These are phyloP conservation scores for Tortricodes alternella DNA, from an alignment of 2,888 invertebrate genomes.

Conservation along the genomic window DNA sequence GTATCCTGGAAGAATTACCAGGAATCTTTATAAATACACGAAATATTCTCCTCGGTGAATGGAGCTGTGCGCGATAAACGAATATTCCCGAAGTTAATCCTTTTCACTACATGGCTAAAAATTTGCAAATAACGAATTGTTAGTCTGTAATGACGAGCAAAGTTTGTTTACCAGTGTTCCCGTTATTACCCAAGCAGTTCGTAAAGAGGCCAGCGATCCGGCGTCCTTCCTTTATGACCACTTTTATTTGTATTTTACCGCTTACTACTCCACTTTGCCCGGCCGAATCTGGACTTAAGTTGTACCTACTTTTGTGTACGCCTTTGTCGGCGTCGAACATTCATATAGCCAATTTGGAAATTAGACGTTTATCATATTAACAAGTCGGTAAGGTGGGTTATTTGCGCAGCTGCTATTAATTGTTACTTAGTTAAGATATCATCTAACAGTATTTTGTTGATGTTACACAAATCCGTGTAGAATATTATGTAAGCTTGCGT, in stretches of 20 bases:
- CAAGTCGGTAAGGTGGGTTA: constrained; percentile 19
- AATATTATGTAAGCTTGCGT: too few species aligned
- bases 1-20: too few species aligned
- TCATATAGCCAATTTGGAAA: constrained; percentile 28
- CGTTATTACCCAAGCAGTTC: constrained; percentile 18
- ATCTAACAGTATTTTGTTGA: too few species aligned
- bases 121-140: neutral
- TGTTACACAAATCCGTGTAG: too few species aligned
- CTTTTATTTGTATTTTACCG: constrained; percentile 29
- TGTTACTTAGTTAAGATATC: neutral
- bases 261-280: constrained; percentile 25
- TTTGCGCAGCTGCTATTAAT: constrained; percentile 15
- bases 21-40: too few species aligned
- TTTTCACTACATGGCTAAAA: neutral
- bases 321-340: constrained; percentile 20
- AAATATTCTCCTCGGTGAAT: too few species aligned
- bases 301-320: constrained; percentile 12
- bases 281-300: neutral
- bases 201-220: constrained; percentile 26
- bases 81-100: neutral
- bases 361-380: constrained; percentile 26
- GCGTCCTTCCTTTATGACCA: constrained; percentile 22
- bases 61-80: too few species aligned
- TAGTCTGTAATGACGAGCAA: neutral
- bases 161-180: constrained; percentile 18